Evolutionary conservation across 2,113 vertebrate species (phyloP).

Genomic region (Phalacrocorax carbo): DNA sequence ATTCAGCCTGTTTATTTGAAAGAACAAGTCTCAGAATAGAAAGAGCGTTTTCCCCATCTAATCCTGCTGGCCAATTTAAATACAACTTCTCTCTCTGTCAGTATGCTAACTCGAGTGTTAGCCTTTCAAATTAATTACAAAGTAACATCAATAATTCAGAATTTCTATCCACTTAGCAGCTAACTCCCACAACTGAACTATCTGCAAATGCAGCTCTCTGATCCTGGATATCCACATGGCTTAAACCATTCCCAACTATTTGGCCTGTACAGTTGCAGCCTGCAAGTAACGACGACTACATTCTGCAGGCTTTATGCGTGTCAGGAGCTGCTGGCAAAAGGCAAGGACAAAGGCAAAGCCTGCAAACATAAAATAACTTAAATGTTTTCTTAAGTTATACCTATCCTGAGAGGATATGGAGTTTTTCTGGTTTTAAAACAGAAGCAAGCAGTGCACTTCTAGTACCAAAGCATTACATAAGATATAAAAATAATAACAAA

Average conservation of each 20-base stretch:
- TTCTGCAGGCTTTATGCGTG: not conserved
- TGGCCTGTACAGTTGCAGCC: not conserved
- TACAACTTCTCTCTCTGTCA: not conserved
- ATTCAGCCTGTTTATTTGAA: conserved; percentile 24
- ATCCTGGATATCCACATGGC: not conserved
- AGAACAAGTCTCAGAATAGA: conserved; percentile 19
- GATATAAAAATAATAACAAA: not conserved
- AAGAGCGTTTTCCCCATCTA: conserved; percentile 2
- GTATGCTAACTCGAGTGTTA: not conserved
- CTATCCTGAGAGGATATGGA: not conserved
- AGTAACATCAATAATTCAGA: not conserved
- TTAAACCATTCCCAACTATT: not conserved
- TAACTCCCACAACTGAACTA: not conserved
- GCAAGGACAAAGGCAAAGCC: not conserved
- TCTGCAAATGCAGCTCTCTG: not conserved
- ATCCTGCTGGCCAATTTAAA: not conserved
- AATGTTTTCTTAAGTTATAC: not conserved
- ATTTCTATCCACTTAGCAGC: not conserved
- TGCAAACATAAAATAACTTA: not conserved
- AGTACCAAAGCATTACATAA: not conserved
- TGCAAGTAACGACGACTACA: not conserved
- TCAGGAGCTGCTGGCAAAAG: not conserved
- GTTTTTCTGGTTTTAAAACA: not conserved
- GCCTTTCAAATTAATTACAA: conserved; percentile 8
- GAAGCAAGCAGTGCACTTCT: not conserved